These are phyloP conservation scores for Synaphobranchus kaupii DNA, from an alignment of 2,797 vertebrate genomes.

Conservation along the genomic window DNA sequence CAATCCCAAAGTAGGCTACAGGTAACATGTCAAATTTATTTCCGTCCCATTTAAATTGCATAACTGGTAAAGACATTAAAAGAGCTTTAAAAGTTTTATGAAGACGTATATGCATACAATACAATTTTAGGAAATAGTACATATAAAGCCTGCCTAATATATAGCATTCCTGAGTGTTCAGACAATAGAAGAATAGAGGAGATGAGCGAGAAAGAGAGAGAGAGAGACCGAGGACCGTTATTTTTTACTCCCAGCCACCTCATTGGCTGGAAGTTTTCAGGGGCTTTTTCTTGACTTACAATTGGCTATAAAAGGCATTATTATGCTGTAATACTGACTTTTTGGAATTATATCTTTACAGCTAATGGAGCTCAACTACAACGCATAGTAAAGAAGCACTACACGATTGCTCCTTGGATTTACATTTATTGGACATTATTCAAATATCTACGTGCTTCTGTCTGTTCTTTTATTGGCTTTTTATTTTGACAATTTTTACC, in stretches of 20 bases:
- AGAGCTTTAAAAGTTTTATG: background rate
- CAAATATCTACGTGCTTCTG: background rate
- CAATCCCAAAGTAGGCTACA: slow-evolving; percentile 50
- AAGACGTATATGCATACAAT: background rate
- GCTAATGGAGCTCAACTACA: slow-evolving; percentile 21
- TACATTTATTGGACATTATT: slow-evolving; percentile 40
- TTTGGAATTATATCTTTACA: slow-evolving; percentile 40
- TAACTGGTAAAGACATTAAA: background rate
- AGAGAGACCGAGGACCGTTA: slow-evolving; percentile 24
- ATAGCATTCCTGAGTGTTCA: slow-evolving; percentile 52
- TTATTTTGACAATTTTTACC: background rate
- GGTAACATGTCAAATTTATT: background rate
- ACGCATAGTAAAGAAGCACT: slow-evolving; percentile 1
- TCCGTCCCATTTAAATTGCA: background rate
- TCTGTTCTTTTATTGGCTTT: background rate
- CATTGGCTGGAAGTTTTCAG: slow-evolving; percentile 58
- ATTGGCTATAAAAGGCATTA: slow-evolving; percentile 16
- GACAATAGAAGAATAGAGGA: slow-evolving; percentile 31
- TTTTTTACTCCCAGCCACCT: slow-evolving; percentile 37
- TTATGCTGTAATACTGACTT: slow-evolving; percentile 58
- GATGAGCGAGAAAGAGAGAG: slow-evolving; percentile 23
- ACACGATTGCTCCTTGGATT: slow-evolving; percentile 53
- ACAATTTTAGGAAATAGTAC: slow-evolving; percentile 26
- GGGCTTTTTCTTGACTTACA: slow-evolving; percentile 30
- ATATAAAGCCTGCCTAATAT: slow-evolving; percentile 55